Evolutionary conservation across 2,113 vertebrate genomes (phyloP).

Genomic region (Myotis davidii): DNA sequence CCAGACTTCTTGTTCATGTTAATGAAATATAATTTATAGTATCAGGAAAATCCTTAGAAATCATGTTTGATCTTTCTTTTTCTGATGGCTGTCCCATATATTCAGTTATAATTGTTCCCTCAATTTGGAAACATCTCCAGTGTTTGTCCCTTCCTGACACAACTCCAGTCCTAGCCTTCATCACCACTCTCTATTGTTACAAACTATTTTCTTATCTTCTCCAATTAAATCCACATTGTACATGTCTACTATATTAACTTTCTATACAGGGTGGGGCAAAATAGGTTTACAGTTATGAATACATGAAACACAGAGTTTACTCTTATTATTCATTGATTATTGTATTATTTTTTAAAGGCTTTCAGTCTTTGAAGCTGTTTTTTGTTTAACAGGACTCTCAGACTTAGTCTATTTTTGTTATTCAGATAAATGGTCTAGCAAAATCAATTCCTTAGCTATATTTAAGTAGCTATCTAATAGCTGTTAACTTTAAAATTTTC

Average conservation of each 20-base stretch:
- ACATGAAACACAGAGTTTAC: background rate
- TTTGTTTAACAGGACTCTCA: background rate
- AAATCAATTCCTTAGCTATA: background rate
- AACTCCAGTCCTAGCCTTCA: background rate
- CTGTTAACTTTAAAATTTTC: background rate
- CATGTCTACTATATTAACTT: background rate
- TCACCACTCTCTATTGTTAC: background rate
- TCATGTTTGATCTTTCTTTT: background rate
- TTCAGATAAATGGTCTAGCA: background rate
- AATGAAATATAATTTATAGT: background rate
- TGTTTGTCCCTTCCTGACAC: background rate
- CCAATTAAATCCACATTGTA: background rate
- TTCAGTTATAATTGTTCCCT: slow-evolving; percentile 41
- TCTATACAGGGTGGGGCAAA: background rate
- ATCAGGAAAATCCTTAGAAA: background rate
- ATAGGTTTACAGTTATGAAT: background rate
- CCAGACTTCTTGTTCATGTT: background rate
- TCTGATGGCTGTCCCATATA: background rate
- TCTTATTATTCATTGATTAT: background rate
- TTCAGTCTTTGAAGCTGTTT: background rate
- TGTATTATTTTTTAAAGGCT: background rate
- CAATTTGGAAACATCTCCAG: background rate
- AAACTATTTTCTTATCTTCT: background rate
- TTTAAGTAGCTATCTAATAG: background rate
- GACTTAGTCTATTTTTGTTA: background rate